Evolutionary conservation across 2,797 vertebrate species (phyloP).

Genomic region (Smutsia temminckii): DNA sequence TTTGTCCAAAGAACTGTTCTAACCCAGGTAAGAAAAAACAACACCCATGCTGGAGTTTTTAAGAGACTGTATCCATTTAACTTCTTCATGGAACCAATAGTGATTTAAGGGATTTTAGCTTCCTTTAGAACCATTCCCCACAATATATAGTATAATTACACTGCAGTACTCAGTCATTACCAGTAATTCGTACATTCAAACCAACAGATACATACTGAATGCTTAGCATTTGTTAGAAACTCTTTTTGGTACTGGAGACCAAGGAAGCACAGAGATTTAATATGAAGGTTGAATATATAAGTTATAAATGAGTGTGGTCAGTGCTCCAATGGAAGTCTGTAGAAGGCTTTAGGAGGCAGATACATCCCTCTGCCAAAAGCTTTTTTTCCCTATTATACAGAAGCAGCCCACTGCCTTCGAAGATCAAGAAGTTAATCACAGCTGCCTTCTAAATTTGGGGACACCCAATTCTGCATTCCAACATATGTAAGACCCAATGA

Average conservation of each 20-base stretch:
- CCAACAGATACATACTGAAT: neutral
- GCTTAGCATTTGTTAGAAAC: neutral
- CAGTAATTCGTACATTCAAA: neutral
- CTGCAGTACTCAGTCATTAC: neutral
- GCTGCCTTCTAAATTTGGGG: neutral
- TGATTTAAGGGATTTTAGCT: neutral
- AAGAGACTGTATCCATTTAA: neutral
- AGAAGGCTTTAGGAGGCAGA: neutral
- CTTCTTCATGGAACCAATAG: neutral
- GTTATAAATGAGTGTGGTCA: neutral
- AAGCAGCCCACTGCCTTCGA: neutral
- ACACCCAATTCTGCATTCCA: neutral
- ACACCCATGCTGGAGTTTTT: neutral
- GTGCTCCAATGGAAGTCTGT: neutral
- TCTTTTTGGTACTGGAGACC: neutral
- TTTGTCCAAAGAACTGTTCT: neutral
- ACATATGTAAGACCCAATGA: neutral
- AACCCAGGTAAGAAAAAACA: neutral
- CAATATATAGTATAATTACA: neutral
- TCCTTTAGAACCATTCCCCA: neutral
- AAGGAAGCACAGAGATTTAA: neutral
- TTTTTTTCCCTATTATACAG: neutral
- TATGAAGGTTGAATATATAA: neutral
- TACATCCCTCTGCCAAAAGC: neutral
- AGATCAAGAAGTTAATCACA: neutral